Conservation (phyloP, 2,113 vertebrate species). For the Cyanoramphus novaezelandiae region DNA sequence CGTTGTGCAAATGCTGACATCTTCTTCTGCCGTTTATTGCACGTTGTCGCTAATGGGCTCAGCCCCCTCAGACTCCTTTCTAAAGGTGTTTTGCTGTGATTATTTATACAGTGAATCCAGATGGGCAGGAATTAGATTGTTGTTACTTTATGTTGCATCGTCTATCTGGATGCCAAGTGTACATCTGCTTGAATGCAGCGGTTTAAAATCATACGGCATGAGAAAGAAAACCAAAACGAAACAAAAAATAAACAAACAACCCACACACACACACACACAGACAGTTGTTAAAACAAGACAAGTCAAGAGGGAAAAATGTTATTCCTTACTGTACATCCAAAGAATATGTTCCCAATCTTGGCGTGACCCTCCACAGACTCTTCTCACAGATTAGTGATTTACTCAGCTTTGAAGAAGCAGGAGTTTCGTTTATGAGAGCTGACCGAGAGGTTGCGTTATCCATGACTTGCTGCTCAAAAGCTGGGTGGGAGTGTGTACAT, state of each 20-base stretch:
- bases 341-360: not conserved
- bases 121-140: not conserved
- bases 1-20: accelerated
- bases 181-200: not conserved
- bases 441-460: not conserved
- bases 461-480: not conserved
- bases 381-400: not conserved
- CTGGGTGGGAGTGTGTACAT: not conserved
- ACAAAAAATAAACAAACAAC: not conserved
- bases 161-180: not conserved
- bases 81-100: not conserved
- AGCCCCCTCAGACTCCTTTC: not conserved
- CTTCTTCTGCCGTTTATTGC: not conserved
- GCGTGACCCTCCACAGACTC: not conserved
- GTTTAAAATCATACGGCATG: not conserved
- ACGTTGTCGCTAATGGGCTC: not conserved
- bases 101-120: not conserved
- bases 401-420: not conserved
- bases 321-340: not conserved
- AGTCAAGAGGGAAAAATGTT: not conserved
- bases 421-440: not conserved
- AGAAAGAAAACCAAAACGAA: not conserved
- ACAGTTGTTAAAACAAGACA: not conserved
- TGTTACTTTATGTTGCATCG: not conserved
- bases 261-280: not conserved